These are phyloP conservation scores for Porites lutea DNA, from an alignment of 64 coral and sea anemone species.

Conservation along the genomic window DNA sequence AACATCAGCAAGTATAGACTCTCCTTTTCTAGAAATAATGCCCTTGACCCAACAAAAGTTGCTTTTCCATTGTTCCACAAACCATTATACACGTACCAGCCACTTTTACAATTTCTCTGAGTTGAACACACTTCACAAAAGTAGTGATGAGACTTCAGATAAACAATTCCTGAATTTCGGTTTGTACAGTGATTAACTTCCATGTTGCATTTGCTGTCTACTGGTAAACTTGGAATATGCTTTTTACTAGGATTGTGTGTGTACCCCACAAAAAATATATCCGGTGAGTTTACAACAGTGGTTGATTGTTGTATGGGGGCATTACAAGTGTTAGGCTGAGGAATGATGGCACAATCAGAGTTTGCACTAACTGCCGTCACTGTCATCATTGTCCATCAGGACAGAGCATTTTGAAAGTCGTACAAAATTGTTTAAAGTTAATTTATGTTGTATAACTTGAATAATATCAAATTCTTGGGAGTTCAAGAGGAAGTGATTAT, in stretches of 20 bases:
- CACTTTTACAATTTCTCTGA: slow-evolving; percentile 4
- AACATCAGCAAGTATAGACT: too few relatives aligned
- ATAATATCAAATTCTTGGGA: too few relatives aligned
- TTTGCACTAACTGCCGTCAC: not conserved
- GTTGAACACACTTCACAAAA: slow-evolving; percentile 53
- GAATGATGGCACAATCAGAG: slow-evolving; percentile 36
- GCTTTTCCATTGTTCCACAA: slow-evolving; percentile 46
- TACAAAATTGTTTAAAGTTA: too few relatives aligned
- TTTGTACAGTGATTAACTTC: slow-evolving; percentile 21
- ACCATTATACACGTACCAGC: slow-evolving; percentile 68
- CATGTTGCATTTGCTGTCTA: not conserved
- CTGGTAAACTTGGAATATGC: not conserved
- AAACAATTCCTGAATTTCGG: slow-evolving; percentile 44
- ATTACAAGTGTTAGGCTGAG: slow-evolving; percentile 8
- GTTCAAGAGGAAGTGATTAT: too few relatives aligned
- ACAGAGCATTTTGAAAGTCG: too few relatives aligned
- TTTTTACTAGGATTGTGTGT: slow-evolving; percentile 1
- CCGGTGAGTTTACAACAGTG: not conserved
- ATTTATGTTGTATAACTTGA: too few relatives aligned
- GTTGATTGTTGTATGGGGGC: not conserved
- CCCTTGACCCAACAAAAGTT: slow-evolving; percentile 27
- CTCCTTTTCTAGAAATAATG: slow-evolving; percentile 49
- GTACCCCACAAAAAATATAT: slow-evolving; percentile 21
- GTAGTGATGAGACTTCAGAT: slow-evolving; percentile 49
- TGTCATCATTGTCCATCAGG: not conserved